Conservation (phyloP, 2,797 vertebrate species). For the Esox masquinongy region DNA sequence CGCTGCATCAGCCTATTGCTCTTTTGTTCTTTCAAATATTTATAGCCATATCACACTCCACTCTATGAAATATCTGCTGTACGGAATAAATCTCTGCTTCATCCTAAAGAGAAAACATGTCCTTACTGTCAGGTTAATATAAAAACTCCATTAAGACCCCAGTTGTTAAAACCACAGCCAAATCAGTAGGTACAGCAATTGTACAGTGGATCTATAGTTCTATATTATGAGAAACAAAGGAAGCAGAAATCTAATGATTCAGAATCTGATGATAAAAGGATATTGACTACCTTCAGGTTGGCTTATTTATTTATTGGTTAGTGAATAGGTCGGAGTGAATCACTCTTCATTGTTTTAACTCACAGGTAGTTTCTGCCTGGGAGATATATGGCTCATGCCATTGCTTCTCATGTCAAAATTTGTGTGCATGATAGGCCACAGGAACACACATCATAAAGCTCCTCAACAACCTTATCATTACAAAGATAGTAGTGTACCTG, state of each 20-base stretch:
- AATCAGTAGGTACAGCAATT: constrained; percentile 34
- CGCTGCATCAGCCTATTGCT: constrained; percentile 66
- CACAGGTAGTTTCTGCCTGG: neutral
- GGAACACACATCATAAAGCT: neutral
- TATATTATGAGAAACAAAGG: neutral
- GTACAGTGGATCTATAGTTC: neutral
- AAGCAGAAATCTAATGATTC: neutral
- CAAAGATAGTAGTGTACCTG: neutral
- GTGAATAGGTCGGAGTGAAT: neutral
- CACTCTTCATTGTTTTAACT: neutral
- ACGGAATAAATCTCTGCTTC: constrained; percentile 34
- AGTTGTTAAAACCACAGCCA: neutral
- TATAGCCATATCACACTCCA: constrained; percentile 47
- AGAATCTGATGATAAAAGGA: neutral
- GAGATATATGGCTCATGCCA: neutral
- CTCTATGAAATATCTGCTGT: no score
- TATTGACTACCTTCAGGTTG: neutral
- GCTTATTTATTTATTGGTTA: neutral
- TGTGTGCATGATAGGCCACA: constrained; percentile 12
- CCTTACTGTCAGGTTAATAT: constrained; percentile 26
- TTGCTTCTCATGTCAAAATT: constrained; percentile 14
- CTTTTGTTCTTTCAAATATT: constrained; percentile 72
- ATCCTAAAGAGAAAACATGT: constrained; percentile 42
- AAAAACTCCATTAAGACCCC: constrained; percentile 7
- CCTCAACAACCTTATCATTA: constrained; percentile 11